Percentiles rank a stretch among this genome's conserved stretches.
These are phyloP conservation scores for Eulemur macaco DNA, from an alignment of 2,113 vertebrate genomes.

Conservation along the genomic window DNA sequence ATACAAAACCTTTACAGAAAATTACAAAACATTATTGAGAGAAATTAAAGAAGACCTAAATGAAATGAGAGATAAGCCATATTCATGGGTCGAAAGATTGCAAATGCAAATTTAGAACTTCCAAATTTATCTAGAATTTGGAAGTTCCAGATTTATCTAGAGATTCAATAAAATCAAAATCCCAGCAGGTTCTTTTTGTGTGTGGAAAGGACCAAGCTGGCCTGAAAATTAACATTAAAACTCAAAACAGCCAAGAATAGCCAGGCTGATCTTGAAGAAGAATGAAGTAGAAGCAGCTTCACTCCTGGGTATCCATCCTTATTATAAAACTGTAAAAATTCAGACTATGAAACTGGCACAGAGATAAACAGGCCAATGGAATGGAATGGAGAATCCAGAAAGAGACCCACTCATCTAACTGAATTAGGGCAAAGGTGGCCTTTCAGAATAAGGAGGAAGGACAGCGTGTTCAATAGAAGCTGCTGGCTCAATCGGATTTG, in stretches of 20 bases:
- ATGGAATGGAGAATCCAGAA: neutral
- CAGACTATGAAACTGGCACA: neutral
- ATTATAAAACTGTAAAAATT: neutral
- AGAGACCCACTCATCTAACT: neutral
- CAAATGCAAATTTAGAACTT: neutral
- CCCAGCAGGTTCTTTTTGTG: neutral
- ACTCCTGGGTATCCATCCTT: neutral
- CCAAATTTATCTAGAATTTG: neutral
- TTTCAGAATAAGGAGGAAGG: neutral
- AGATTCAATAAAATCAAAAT: neutral
- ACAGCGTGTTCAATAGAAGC: neutral
- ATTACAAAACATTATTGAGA: neutral
- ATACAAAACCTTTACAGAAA: neutral
- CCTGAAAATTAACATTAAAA: slow-evolving; percentile 8
- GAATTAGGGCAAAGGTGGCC: neutral
- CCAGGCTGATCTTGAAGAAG: neutral
- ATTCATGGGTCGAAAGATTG: neutral
- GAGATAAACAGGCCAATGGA: neutral
- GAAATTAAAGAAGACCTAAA: neutral
- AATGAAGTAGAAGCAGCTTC: neutral
- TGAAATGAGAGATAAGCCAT: neutral
- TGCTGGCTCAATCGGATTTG: neutral
- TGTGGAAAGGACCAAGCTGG: neutral
- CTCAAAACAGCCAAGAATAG: neutral
- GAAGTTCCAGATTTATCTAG: neutral